These are phyloP conservation scores for Nesoenas mayeri DNA, from an alignment of 2,113 vertebrate species.

Conservation along the genomic window DNA sequence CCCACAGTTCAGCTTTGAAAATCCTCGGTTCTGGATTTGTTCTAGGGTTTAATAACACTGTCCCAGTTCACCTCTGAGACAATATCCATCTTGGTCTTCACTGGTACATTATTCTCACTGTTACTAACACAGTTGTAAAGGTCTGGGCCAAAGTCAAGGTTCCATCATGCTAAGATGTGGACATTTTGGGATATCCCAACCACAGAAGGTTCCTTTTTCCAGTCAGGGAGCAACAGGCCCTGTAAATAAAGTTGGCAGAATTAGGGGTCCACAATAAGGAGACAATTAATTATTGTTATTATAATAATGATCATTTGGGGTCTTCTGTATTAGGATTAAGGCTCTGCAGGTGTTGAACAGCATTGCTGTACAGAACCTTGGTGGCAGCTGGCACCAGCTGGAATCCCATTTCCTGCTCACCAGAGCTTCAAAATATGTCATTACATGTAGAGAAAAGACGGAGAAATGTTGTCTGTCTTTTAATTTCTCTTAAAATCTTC, in stretches of 20 bases:
- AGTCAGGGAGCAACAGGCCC: neutral
- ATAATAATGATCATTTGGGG: neutral
- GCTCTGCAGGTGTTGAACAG: slow-evolving; percentile 42
- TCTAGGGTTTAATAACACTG: neutral
- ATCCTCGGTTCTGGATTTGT: neutral
- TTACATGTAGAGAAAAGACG: slow-evolving; percentile 37
- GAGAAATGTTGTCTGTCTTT: slow-evolving; percentile 26
- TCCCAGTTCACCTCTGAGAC: neutral
- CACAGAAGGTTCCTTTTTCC: neutral
- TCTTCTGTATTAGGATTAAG: slow-evolving; percentile 21
- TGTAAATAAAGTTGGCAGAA: neutral
- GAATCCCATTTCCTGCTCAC: slow-evolving; percentile 68
- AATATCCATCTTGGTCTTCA: neutral
- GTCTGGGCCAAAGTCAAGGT: neutral
- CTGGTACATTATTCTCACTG: neutral
- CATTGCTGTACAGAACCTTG: neutral
- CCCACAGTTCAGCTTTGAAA: neutral
- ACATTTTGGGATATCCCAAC: neutral
- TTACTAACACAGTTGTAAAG: neutral
- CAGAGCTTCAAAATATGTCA: slow-evolving; percentile 63
- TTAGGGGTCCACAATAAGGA: neutral
- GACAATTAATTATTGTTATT: neutral
- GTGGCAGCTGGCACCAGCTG: slow-evolving; percentile 67
- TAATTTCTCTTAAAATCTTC: slow-evolving; percentile 31
- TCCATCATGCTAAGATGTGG: neutral